Percentiles rank a stretch among this genome's conserved stretches.
phyloP scores from a whole-genome alignment of 2,797 vertebrate species.

The Hippopotamyrus pictus region DNA sequence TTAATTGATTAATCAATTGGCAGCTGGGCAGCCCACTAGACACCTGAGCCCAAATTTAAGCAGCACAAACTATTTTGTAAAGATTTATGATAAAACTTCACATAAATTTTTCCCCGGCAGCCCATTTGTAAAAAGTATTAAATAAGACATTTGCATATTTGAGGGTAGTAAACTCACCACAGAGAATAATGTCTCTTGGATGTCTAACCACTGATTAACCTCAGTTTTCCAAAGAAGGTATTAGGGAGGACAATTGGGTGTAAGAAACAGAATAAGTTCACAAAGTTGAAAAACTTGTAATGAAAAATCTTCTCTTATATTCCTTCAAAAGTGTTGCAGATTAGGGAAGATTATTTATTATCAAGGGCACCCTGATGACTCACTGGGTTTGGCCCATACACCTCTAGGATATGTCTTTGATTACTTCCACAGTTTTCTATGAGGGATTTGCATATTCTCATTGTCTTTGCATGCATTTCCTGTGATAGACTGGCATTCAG shows the following conservation, averaged over 20 bases:
- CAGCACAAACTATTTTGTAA: background rate
- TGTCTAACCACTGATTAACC: background rate
- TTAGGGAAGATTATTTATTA: conserved; percentile 6
- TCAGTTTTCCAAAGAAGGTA: background rate
- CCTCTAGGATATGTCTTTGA: background rate
- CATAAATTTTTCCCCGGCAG: background rate
- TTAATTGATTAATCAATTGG: background rate
- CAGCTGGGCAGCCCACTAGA: background rate
- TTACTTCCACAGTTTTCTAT: background rate
- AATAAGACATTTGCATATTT: background rate
- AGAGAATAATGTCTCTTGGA: background rate
- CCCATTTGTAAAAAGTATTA: background rate
- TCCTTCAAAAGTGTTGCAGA: background rate
- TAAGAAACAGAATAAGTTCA: background rate
- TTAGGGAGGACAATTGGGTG: background rate
- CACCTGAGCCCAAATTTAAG: background rate
- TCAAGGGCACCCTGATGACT: background rate
- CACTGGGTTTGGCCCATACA: background rate
- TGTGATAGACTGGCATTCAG: background rate
- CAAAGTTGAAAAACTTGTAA: background rate
- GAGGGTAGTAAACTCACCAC: background rate
- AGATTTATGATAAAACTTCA: background rate
- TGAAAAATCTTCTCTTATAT: background rate
- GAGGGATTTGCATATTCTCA: background rate
- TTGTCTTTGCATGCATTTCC: background rate